phyloP scores from a whole-genome alignment of 2,113 vertebrate genomes.

The Haplochromis vanheusdeni region DNA sequence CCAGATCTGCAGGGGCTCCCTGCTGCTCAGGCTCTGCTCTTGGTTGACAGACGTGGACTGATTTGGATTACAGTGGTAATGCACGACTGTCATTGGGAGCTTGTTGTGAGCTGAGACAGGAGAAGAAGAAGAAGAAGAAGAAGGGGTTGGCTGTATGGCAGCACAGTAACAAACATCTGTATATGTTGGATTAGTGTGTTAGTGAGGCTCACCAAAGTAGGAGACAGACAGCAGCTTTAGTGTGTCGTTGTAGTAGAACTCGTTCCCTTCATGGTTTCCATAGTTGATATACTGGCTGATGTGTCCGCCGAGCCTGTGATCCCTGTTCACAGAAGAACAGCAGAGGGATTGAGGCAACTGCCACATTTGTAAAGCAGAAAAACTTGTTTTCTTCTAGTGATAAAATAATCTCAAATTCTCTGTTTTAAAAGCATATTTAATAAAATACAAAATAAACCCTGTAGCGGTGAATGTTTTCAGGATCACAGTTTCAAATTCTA shows the following conservation, averaged over 20 bases:
- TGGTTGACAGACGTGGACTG: conserved; percentile 21
- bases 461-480: background rate
- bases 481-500: accelerated
- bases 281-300: conserved; percentile 47
- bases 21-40: background rate
- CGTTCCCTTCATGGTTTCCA: conserved; percentile 62
- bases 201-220: conserved; percentile 56
- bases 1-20: conserved; percentile 59
- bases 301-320: background rate
- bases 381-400: background rate
- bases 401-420: background rate
- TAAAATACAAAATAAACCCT: background rate
- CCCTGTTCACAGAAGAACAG: background rate
- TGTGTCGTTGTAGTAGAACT: conserved; percentile 62
- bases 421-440: background rate
- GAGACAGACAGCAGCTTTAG: conserved; percentile 62
- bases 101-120: background rate
- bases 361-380: accelerated
- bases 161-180: accelerated
- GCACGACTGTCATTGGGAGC: conserved; percentile 52
- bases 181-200: background rate
- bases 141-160: no score
- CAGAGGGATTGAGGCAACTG: accelerated
- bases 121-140: background rate
- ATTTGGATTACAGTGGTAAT: conserved; percentile 65